These are phyloP conservation scores for Camponotus vicinus DNA, from an alignment of 1,140 invertebrate genomes.

Conservation along the genomic window DNA sequence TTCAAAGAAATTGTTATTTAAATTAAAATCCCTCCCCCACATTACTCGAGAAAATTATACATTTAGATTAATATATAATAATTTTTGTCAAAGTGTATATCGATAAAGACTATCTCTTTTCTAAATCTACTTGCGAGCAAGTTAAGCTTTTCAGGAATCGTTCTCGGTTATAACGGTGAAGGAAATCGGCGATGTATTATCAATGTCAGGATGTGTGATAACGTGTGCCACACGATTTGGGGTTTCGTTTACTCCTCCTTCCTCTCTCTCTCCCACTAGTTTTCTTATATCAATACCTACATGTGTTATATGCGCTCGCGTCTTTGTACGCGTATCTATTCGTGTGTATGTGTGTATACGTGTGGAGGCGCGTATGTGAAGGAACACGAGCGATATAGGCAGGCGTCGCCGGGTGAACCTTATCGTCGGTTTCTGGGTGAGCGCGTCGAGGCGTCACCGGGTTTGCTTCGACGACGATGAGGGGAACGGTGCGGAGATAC, in stretches of 20 bases:
- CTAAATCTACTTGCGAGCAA: not conserved
- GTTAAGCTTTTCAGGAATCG: conserved; percentile 1
- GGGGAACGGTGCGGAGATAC: conserved; percentile 56
- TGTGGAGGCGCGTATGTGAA: conserved; percentile 32
- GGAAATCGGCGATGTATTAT: conserved; percentile 34
- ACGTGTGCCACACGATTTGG: conserved; percentile 50
- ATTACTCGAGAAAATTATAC: not conserved
- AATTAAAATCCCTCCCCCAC: not conserved
- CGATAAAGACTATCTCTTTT: conserved; percentile 14
- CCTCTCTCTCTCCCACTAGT: not conserved
- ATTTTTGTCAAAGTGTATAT: not conserved
- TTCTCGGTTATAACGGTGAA: not conserved
- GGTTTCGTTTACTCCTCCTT: conserved; percentile 34
- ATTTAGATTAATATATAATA: not conserved
- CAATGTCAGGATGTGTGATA: conserved; percentile 46
- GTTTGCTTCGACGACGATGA: conserved; percentile 78
- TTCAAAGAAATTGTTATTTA: not conserved
- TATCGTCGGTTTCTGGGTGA: conserved; percentile 86
- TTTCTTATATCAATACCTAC: conserved; percentile 72
- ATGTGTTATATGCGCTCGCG: conserved; percentile 72
- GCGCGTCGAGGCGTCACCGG: conserved; percentile 83
- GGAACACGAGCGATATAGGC: conserved; percentile 72
- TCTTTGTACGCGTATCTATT: conserved; percentile 29
- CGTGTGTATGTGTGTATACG: not conserved
- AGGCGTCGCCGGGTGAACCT: conserved; percentile 84